phyloP scores from a whole-genome alignment of 2,113 vertebrate species.

The mouse (Mus musculus) region GRCm39 chr1:84531001-84531500 shows the following conservation, averaged over 20 bases:
- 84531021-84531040: slow-evolving; percentile 22
- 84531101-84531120: neutral
- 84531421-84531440: neutral
- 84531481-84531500: neutral
- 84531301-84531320: neutral
- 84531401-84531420: neutral
- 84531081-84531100: neutral
- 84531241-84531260: neutral
- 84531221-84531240: neutral
- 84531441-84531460: neutral
- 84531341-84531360: neutral
- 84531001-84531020: slow-evolving; percentile 41
- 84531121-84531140: neutral
- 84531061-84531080: neutral
- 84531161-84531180: neutral
- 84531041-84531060: neutral
- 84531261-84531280: neutral
- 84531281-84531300: neutral
- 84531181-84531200: neutral
- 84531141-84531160: neutral
- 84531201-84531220: neutral
- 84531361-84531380: neutral
- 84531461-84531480: neutral
- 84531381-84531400: neutral
- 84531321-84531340: neutral